These are phyloP conservation scores for Anolis sagrei DNA, from an alignment of 2,113 vertebrate species.

Conservation along the genomic window DNA sequence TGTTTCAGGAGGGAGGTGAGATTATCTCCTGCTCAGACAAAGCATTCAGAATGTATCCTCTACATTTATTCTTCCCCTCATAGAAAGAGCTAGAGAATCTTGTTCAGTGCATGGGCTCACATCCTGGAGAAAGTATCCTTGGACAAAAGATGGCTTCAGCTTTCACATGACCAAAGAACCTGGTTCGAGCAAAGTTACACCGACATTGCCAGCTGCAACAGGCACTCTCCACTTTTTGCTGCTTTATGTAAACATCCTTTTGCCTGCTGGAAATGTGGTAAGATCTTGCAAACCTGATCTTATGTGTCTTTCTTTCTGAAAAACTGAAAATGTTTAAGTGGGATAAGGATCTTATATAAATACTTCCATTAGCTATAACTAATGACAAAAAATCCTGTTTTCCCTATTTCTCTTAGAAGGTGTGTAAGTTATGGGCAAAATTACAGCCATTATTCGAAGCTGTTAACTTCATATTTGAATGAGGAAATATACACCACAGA, in stretches of 20 bases:
- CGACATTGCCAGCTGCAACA: background rate
- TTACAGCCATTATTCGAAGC: conserved; percentile 78
- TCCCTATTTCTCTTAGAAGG: conserved; percentile 73
- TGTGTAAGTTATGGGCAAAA: conserved; percentile 75
- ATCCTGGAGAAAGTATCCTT: background rate
- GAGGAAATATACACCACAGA: conserved; percentile 94
- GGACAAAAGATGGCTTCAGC: conserved; percentile 15
- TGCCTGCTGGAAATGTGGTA: conserved; percentile 29
- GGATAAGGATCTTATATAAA: conserved; percentile 74
- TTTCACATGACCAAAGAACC: background rate
- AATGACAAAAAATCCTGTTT: conserved; percentile 75
- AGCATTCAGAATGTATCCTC: background rate
- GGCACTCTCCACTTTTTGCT: background rate
- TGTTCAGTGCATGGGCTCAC: background rate
- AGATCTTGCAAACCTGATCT: conserved; percentile 39
- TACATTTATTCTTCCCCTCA: background rate
- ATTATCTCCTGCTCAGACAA: background rate
- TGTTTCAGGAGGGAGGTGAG: background rate
- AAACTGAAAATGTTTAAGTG: conserved; percentile 57
- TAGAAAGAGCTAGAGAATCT: background rate
- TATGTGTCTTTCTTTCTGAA: conserved; percentile 5
- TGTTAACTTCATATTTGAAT: conserved; percentile 83
- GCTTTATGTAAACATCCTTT: background rate
- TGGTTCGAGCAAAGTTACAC: background rate
- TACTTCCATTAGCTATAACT: conserved; percentile 81